Evolutionary conservation across 2,113 vertebrate genomes (phyloP), one percentile per base, ranked within the genome.

Genomic region (Chaetura pelagica): DNA sequence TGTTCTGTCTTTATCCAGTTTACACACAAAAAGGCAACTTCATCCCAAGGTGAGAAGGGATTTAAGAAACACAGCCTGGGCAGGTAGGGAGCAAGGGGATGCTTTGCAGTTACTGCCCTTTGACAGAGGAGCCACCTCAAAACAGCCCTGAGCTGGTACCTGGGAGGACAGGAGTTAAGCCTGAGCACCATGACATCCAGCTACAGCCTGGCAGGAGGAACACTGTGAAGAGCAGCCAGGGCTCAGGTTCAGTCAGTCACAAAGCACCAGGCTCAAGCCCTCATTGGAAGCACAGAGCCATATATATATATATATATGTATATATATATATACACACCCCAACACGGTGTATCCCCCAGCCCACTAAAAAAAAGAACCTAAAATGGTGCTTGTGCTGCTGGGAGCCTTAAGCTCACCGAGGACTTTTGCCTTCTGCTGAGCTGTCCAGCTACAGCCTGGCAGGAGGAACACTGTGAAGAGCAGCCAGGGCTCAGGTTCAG

Each of bases 241-340:
- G 22, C 26, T n/a, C 6, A 1, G 46, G 30, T 69, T 61, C 32
- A 69, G 68, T 38, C 54, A 63, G 66, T 15, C 74, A 48, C 73
- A 62, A 54, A 73, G 23, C 2, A 1, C 42, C 2, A 1, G 57
- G 51, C 23, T 71, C 7, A 27, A 62, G 29, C 15, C 8, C 10
- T 4, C 5, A 16, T 29, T 8, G 29, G n/a, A 79, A 73, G 49
- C 30, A 49, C 20, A 26, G 22, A 66, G 32, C 42, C 12, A 23
- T 4, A 14, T 5, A 15, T 16, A 12, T 5, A 17, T 12, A 6
- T 5, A 61, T 5, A 48, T 16, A 12, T 5, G 14, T 12, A 6
- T 5, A 61, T 5, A 48, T 13, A 7, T 19, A 10, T 38, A 38
- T 46, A 46, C 19, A 46, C 19, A 42, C 40, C 40, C 40, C 40